These are phyloP conservation scores for Paracyprichromis sp. DNA, from an alignment of 2,113 vertebrate species.

Conservation along the genomic window DNA sequence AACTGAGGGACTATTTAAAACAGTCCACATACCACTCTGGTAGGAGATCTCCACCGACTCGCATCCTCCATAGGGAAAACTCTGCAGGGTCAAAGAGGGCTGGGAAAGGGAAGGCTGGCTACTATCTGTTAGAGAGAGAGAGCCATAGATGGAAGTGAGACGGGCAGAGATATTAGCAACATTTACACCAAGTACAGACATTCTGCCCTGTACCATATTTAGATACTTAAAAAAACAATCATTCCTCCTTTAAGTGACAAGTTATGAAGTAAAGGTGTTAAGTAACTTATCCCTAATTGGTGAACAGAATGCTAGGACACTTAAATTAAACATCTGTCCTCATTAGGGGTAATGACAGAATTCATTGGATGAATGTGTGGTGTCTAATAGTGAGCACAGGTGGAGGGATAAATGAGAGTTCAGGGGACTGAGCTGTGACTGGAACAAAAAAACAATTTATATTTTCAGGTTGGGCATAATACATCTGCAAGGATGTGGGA, in stretches of 20 bases:
- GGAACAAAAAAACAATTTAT: not conserved
- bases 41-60: slow-evolving; percentile 96
- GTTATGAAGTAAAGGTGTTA: not conserved
- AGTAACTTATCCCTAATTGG: not conserved
- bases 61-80: slow-evolving; percentile 87
- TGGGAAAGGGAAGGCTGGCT: slow-evolving; percentile 86
- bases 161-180: not conserved
- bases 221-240: not conserved
- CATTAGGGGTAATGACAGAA: not conserved
- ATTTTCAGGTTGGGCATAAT: not conserved
- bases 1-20: not conserved
- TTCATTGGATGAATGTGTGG: not conserved
- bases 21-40: slow-evolving; percentile 56
- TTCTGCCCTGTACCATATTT: not conserved
- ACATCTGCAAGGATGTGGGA: not conserved
- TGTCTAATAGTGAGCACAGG: not conserved
- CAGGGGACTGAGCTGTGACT: not conserved
- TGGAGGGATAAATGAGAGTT: not conserved
- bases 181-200: not conserved
- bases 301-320: not conserved
- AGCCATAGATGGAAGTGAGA: not conserved
- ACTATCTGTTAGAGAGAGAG: slow-evolving; percentile 69
- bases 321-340: slow-evolving; percentile 9
- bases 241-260: not conserved
- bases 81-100: slow-evolving; percentile 91